Evolutionary conservation across 1,140 invertebrate genomes (phyloP).

Genomic region (Meloidogyne hapla): DNA sequence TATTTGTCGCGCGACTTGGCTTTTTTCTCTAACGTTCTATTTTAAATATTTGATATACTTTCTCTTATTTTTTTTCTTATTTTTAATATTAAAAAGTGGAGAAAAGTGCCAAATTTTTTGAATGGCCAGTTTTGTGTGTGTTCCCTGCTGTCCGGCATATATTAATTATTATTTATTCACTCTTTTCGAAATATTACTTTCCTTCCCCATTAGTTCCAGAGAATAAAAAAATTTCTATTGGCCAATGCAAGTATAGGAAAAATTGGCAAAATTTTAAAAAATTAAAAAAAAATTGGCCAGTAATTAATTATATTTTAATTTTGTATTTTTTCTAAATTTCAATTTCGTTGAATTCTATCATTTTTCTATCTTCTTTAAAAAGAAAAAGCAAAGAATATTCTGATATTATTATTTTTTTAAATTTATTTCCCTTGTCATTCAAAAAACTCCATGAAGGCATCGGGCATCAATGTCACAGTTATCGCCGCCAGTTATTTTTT

Average conservation of each 20-base stretch:
- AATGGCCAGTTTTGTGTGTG: too few relatives aligned
- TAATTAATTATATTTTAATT: background rate
- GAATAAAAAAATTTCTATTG: too few relatives aligned
- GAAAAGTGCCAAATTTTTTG: background rate
- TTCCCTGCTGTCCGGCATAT: too few relatives aligned
- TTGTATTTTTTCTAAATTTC: background rate
- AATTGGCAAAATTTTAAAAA: too few relatives aligned
- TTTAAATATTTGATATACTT: background rate
- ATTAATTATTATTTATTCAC: too few relatives aligned
- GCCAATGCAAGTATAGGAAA: too few relatives aligned
- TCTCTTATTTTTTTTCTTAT: background rate
- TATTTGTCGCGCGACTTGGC: background rate
- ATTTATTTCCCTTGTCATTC: background rate
- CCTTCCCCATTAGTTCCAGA: too few relatives aligned
- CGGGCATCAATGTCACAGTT: background rate
- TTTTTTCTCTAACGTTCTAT: constrained; percentile 1
- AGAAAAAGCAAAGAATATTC: background rate
- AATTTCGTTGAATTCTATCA: background rate
- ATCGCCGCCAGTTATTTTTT: background rate
- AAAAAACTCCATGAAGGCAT: background rate
- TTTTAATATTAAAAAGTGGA: background rate
- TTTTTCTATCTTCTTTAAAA: background rate
- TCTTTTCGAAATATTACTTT: too few relatives aligned
- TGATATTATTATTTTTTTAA: background rate
- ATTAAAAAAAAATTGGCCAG: too few relatives aligned